Conservation (phyloP, 2,113 vertebrate genomes). For the Sinocyclocheilus anophthalmus region DNA sequence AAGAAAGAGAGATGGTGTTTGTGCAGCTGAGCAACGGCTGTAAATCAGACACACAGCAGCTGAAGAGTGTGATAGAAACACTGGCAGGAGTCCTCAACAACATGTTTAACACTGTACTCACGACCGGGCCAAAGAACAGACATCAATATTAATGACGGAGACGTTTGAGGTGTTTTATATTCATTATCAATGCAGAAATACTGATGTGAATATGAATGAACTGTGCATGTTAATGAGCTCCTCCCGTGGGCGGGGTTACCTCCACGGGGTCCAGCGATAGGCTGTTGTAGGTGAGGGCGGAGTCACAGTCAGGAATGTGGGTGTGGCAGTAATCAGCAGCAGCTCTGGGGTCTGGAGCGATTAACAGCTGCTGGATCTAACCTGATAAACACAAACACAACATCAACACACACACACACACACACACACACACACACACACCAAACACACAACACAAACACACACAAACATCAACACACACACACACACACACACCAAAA, state of each 20-base stretch:
- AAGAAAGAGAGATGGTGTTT: neutral
- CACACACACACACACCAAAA: no score
- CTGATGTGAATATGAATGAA: neutral
- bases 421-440: neutral
- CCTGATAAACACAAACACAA: slow-evolving; percentile 73
- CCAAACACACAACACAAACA: neutral
- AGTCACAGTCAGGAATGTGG: slow-evolving; percentile 93
- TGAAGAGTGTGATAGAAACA: neutral
- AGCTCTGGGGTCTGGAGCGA: slow-evolving; percentile 83
- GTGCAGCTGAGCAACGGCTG: neutral
- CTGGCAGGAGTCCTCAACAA: slow-evolving; percentile 39
- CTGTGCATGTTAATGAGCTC: neutral
- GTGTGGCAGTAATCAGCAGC: slow-evolving; percentile 90
- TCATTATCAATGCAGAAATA: neutral
- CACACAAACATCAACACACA: neutral
- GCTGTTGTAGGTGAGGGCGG: slow-evolving; percentile 75
- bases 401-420: neutral
- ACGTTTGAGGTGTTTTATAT: neutral
- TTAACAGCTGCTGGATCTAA: slow-evolving; percentile 93
- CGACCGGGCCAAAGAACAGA: slow-evolving; percentile 5
- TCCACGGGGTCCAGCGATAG: slow-evolving; percentile 67
- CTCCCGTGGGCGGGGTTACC: slow-evolving; percentile 58
- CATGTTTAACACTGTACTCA: slow-evolving; percentile 29
- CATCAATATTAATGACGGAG: neutral
- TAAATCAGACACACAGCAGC: neutral